phyloP scores from a whole-genome alignment of 2,888 invertebrate genomes.

The Diadegma fenestrale region DNA sequence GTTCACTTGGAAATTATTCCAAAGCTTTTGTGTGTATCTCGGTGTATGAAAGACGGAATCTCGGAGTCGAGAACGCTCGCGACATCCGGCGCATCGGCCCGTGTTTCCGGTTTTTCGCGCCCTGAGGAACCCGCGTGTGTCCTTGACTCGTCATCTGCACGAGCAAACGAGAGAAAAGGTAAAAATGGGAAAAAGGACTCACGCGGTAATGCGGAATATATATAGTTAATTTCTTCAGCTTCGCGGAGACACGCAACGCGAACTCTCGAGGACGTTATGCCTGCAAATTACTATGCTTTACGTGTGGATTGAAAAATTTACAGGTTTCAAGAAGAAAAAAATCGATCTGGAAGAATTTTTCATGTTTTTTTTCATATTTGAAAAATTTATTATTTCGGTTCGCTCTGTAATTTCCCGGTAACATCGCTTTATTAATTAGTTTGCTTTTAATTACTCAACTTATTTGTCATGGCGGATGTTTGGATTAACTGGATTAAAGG shows the following conservation, averaged over 20 bases:
- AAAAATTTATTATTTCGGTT: neutral
- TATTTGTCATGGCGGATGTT: constrained; percentile 41
- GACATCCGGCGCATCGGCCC: constrained; percentile 81
- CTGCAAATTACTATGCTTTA: constrained; percentile 3
- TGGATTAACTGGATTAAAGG: constrained; percentile 53
- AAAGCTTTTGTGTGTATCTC: neutral
- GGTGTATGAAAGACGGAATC: neutral
- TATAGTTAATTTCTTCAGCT: constrained; percentile 32
- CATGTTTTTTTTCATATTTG: neutral
- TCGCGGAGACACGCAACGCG: constrained; percentile 48
- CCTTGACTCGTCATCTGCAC: constrained; percentile 59
- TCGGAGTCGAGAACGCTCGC: constrained; percentile 72
- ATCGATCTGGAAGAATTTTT: neutral
- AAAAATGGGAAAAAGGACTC: constrained; percentile 17
- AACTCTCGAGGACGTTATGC: neutral
- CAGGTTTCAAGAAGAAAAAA: neutral
- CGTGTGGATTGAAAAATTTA: neutral
- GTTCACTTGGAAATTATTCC: neutral
- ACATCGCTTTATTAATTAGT: neutral
- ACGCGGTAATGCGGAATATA: constrained; percentile 26
- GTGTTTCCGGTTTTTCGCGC: constrained; percentile 81
- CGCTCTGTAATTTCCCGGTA: neutral
- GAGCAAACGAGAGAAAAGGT: constrained; percentile 1
- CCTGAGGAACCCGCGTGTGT: constrained; percentile 49
- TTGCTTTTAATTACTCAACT: neutral